Evolutionary conservation across 2,113 vertebrate species (phyloP).

Genomic region (Haemorhous mexicanus): DNA sequence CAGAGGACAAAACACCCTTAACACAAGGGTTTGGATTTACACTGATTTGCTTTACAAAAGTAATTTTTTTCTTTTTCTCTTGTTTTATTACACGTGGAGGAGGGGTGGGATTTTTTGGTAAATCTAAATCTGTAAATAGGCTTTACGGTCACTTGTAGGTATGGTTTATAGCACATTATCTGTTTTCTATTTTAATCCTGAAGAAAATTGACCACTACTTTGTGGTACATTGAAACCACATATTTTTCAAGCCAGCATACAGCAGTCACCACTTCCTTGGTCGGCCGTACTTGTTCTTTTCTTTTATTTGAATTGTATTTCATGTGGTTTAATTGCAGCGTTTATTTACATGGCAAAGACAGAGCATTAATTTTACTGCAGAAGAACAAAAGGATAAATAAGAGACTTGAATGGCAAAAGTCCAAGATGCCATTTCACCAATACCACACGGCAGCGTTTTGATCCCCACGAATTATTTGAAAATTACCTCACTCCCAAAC

Average conservation of each 20-base stretch:
- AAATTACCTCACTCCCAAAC: slow-evolving; percentile 27
- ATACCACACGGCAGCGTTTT: slow-evolving; percentile 29
- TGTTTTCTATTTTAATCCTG: slow-evolving; percentile 66
- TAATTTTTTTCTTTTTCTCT: not conserved
- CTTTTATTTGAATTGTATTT: slow-evolving; percentile 53
- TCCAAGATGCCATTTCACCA: slow-evolving; percentile 42
- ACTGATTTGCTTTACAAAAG: not conserved
- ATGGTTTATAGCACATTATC: slow-evolving; percentile 48
- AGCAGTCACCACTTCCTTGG: slow-evolving; percentile 68
- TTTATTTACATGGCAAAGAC: slow-evolving; percentile 38
- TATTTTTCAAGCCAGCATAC: slow-evolving; percentile 66
- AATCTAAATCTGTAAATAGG: slow-evolving; percentile 52
- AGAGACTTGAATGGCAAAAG: slow-evolving; percentile 23
- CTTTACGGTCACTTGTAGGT: slow-evolving; percentile 39
- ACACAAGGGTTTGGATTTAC: not conserved
- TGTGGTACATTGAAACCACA: slow-evolving; percentile 67
- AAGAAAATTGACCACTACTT: slow-evolving; percentile 73
- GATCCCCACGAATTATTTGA: not conserved
- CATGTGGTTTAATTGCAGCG: slow-evolving; percentile 57
- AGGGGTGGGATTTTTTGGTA: slow-evolving; percentile 13
- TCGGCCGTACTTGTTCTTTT: slow-evolving; percentile 10
- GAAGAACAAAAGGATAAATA: slow-evolving; percentile 54
- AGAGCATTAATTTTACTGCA: slow-evolving; percentile 53
- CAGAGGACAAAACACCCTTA: not conserved
- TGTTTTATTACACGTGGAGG: not conserved